A percentile compares a stretch with the other conserved stretches of the same genome.
Conservation (phyloP, 1,140 invertebrate genomes). For the Acromyrmex echinatior region DNA sequence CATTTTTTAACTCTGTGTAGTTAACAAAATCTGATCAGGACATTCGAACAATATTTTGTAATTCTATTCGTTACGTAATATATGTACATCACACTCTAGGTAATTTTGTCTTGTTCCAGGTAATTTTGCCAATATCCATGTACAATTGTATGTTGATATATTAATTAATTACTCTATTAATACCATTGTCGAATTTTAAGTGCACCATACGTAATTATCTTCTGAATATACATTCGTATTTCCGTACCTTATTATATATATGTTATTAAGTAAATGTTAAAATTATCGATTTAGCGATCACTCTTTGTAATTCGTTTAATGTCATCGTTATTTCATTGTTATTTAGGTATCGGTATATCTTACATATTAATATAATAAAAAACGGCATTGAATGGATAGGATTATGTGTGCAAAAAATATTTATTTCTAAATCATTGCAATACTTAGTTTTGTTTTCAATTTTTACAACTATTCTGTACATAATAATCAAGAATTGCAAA, state of each 20-base stretch:
- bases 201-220: constrained; percentile 30
- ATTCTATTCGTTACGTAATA: constrained; percentile 7
- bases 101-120: constrained; percentile 11
- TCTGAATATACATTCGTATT: constrained; percentile 24
- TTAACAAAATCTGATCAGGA: constrained; percentile 2
- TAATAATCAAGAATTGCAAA: constrained; percentile 13
- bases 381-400: background rate
- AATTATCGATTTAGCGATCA: background rate
- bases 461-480: constrained; percentile 15
- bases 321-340: constrained; percentile 21
- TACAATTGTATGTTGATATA: constrained; percentile 39
- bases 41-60: constrained; percentile 8
- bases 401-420: constrained; percentile 41
- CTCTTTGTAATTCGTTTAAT: constrained; percentile 19
- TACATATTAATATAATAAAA: constrained; percentile 20
- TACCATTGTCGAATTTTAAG: background rate
- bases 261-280: constrained; percentile 40
- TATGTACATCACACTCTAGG: background rate
- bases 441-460: background rate
- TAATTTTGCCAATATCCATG: constrained; percentile 28
- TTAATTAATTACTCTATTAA: constrained; percentile 37
- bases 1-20: constrained; percentile 3
- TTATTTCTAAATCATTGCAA: constrained; percentile 36
- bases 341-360: constrained; percentile 20
- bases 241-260: constrained; percentile 19